Conservation (phyloP, 2,888 invertebrate species). For the Clivina fossor region DNA sequence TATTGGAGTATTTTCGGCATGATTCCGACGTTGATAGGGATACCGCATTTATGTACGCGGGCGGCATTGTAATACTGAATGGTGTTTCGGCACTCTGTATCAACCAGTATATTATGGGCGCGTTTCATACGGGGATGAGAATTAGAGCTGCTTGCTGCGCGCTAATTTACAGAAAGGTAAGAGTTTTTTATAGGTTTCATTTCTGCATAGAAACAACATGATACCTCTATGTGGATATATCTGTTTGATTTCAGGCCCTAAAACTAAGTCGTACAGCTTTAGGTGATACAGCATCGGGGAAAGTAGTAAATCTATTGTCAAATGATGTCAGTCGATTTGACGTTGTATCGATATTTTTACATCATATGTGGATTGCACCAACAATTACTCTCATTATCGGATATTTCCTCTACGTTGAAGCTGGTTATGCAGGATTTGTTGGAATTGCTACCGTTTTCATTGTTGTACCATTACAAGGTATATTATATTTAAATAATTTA, state of each 20-base stretch:
- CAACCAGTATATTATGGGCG: conserved; percentile 68
- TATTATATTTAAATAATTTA: conserved; percentile 11
- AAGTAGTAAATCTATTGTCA: conserved; percentile 89
- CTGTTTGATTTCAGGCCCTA: conserved; percentile 63
- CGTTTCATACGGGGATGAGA: conserved; percentile 78
- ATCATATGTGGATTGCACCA: conserved; percentile 88
- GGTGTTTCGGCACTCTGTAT: conserved; percentile 61
- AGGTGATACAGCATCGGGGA: conserved; percentile 78
- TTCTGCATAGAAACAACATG: neutral
- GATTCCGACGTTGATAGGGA: conserved; percentile 55
- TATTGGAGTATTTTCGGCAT: conserved; percentile 67
- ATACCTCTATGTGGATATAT: too few species aligned
- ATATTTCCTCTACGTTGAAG: conserved; percentile 74
- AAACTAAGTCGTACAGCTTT: conserved; percentile 70
- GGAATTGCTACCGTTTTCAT: conserved; percentile 78
- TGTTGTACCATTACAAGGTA: conserved; percentile 82
- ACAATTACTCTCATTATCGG: conserved; percentile 66
- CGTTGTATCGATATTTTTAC: conserved; percentile 76
- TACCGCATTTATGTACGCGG: conserved; percentile 66
- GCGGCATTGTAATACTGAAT: conserved; percentile 59
- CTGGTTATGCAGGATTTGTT: conserved; percentile 72
- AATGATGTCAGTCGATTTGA: conserved; percentile 95
- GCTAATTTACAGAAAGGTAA: conserved; percentile 83
- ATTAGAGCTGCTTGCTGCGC: conserved; percentile 81
- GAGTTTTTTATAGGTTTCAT: conserved; percentile 29